These are phyloP conservation scores for Potorous gilbertii DNA, from an alignment of 2,797 vertebrate genomes.

Conservation along the genomic window DNA sequence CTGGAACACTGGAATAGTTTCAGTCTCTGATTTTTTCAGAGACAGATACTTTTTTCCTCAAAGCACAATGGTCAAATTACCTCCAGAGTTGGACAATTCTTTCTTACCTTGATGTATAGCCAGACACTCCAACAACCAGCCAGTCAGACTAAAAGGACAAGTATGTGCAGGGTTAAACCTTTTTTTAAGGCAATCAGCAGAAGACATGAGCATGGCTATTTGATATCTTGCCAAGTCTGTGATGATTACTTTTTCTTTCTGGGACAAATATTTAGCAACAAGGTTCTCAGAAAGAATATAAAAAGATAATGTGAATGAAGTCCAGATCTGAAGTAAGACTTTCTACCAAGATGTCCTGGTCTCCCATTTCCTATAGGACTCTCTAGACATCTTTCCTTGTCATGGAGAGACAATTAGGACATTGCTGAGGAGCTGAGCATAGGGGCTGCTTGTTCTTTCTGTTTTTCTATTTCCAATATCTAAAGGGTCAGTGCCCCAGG, in stretches of 20 bases:
- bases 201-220: conserved; percentile 45
- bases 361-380: not conserved
- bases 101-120: conserved; percentile 44
- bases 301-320: conserved; percentile 33
- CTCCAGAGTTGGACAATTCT: conserved; percentile 44
- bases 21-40: conserved; percentile 6
- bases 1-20: not conserved
- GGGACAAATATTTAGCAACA: conserved; percentile 51
- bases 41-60: conserved; percentile 16
- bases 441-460: not conserved
- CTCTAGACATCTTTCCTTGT: not conserved
- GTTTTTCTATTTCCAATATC: not conserved
- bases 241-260: conserved; percentile 55
- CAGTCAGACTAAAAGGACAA: not conserved
- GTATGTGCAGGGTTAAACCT: not conserved
- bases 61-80: conserved; percentile 33
- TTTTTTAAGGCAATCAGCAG: not conserved
- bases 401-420: not conserved
- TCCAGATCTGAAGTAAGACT: conserved; percentile 27
- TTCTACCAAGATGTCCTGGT: not conserved
- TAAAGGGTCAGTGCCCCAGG: not conserved
- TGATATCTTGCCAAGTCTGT: conserved; percentile 56
- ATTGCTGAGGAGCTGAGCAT: conserved; percentile 3
- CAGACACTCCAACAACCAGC: not conserved
- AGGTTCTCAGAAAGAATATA: conserved; percentile 50